Base-by-base conservation (phyloP, 2,888 invertebrate genomes). In the Saturnia japonica region DNA sequence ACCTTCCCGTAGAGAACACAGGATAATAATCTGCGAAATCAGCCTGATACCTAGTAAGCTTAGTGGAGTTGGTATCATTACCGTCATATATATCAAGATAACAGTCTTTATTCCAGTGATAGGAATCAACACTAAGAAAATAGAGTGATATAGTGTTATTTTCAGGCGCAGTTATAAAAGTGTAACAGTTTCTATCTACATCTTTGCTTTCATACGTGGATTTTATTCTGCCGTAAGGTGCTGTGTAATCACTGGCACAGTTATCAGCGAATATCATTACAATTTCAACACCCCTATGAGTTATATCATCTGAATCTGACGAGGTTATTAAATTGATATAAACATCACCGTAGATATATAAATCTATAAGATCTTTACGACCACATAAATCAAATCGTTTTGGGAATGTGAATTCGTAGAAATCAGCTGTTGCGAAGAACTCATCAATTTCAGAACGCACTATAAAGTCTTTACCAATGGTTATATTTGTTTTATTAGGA, bases 71-170 rank as follows among this genome's bases (percentile, higher is more conserved):
- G 1, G 81, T 81, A 42, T 76, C 85, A 68, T 88, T 82, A 12
- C 94, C 94, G 66, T 94, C 92, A 66, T 82, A 86, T 71, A 94
- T 80, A 67, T 95, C 87, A 7, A 96, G 77, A 57, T 85, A 93
- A 60, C 83, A 82, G 0, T 82, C 70, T 0, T 83, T 76, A 40
- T 89, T 84, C 71, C 84, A 86, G 60, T 86, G 85, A 72, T 79
- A 78, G 6, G 85, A 80, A 1, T 34, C n/a, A 28, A 83, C 68
- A 42, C 69, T 75, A 14, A 89, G 73, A 72, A 94, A 90, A 79
- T 97, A 98, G 0, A 97, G 78, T 0, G 97, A 96, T 74, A 98
- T 95, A 0, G 96, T 96, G 78, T 91, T 91, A 85, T 95, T 97
- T 78, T 83, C 93, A 1, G 96, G 95, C 0, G 96, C 96, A 19